These are phyloP conservation scores for Apotomis turbidana DNA, from an alignment of 2,888 invertebrate genomes.

Conservation along the genomic window DNA sequence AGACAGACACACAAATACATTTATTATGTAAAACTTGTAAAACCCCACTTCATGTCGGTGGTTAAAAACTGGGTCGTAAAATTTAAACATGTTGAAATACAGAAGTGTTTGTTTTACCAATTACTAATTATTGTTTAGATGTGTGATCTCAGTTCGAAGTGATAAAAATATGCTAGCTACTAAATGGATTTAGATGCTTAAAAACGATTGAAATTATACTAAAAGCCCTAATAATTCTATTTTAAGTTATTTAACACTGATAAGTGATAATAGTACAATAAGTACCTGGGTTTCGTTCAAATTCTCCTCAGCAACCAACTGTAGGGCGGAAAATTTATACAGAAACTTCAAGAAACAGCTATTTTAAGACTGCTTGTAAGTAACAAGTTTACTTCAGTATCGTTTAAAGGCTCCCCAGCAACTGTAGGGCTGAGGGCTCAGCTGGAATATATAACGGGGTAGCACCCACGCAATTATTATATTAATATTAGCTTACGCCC, in stretches of 20 bases:
- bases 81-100: too few species aligned
- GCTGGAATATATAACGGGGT: slow-evolving; percentile 21
- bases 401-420: background rate
- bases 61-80: too few species aligned
- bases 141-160: too few species aligned
- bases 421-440: slow-evolving; percentile 11
- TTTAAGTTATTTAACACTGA: background rate
- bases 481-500: slow-evolving; percentile 24
- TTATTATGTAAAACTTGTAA: too few species aligned
- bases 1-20: too few species aligned
- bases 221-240: too few species aligned
- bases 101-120: too few species aligned
- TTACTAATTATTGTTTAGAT: too few species aligned
- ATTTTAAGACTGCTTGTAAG: background rate
- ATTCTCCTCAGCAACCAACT: background rate
- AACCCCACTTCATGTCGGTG: too few species aligned
- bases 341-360: background rate
- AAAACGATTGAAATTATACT: too few species aligned
- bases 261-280: background rate
- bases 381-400: background rate
- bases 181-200: too few species aligned
- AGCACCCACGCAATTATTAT: slow-evolving; percentile 22
- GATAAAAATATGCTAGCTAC: too few species aligned
- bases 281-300: background rate
- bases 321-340: background rate